Percentiles rank a stretch among this genome's conserved stretches.
phyloP scores from a whole-genome alignment of 2,888 invertebrate genomes.

The Eilema griseolum region DNA sequence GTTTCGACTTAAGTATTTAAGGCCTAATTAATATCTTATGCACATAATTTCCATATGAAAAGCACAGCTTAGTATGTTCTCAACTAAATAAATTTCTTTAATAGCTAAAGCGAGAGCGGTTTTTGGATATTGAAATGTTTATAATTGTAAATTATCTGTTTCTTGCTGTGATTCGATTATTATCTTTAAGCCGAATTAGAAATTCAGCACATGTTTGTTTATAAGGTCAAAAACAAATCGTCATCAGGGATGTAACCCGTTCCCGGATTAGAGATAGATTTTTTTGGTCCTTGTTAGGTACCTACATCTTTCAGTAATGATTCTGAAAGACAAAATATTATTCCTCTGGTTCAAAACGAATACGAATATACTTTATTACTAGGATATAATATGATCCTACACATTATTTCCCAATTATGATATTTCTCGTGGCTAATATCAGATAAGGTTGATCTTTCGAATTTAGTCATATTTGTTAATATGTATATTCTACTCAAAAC shows the following conservation, averaged over 20 bases:
- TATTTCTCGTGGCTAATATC: no score
- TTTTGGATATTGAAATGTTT: not conserved
- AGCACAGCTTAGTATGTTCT: not conserved
- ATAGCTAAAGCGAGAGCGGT: not conserved
- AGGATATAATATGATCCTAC: no score
- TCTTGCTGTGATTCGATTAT: not conserved
- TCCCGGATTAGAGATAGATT: not conserved
- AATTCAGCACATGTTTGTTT: not conserved
- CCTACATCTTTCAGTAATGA: no score
- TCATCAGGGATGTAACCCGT: not conserved
- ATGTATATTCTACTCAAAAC: no score
- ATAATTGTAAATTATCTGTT: not conserved
- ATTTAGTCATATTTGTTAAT: no score
- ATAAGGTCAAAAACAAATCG: not conserved
- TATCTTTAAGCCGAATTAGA: not conserved
- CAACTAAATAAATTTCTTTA: not conserved
- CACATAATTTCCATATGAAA: not conserved
- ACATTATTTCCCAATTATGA: no score
- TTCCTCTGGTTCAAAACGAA: no score
- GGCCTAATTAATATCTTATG: not conserved
- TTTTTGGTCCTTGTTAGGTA: no score
- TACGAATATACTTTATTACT: no score
- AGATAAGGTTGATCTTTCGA: no score
- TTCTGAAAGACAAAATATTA: no score
- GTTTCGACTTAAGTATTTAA: no score